These are phyloP conservation scores for Hedychridium roseum DNA, from an alignment of 2,888 invertebrate species.

Conservation along the genomic window DNA sequence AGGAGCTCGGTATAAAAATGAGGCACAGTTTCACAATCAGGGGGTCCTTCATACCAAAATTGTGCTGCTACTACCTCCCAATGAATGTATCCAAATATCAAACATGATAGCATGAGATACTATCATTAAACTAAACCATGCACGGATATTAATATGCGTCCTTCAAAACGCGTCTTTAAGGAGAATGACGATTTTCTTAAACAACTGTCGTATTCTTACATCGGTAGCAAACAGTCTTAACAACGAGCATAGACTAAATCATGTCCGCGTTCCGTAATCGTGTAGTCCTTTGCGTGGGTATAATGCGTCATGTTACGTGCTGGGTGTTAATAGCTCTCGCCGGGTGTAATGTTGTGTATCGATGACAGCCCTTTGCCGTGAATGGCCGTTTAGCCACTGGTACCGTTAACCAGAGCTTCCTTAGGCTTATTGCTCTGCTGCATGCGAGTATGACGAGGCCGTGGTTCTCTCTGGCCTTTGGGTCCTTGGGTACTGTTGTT, in stretches of 20 bases:
- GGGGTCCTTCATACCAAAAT: constrained; percentile 51
- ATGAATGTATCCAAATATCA: constrained; percentile 60
- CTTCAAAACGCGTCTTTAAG: constrained; percentile 55
- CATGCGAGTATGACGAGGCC: constrained; percentile 56
- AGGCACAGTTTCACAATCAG: constrained; percentile 62
- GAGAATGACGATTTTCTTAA: constrained; percentile 51
- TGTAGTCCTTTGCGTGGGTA: constrained; percentile 59
- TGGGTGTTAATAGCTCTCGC: constrained; percentile 55
- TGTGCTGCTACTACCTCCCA: constrained; percentile 57
- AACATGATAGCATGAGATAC: constrained; percentile 51
- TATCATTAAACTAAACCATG: constrained; percentile 61
- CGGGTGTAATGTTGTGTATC: constrained; percentile 47
- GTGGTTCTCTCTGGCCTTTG: constrained; percentile 59
- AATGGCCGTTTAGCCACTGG: constrained; percentile 62
- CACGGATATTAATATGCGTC: constrained; percentile 61
- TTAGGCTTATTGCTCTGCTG: constrained; percentile 68
- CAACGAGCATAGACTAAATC: constrained; percentile 61
- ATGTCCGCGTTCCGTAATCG: constrained; percentile 59
- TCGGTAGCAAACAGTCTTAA: constrained; percentile 62
- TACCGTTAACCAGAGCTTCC: constrained; percentile 75
- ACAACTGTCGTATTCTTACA: constrained; percentile 58
- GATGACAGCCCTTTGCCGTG: constrained; percentile 34
- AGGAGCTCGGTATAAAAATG: constrained; percentile 59
- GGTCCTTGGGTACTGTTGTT: constrained; percentile 57
- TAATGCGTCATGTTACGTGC: constrained; percentile 58